Conservation (phyloP, 2,797 vertebrate genomes). For the Fistularia tabacaria region DNA sequence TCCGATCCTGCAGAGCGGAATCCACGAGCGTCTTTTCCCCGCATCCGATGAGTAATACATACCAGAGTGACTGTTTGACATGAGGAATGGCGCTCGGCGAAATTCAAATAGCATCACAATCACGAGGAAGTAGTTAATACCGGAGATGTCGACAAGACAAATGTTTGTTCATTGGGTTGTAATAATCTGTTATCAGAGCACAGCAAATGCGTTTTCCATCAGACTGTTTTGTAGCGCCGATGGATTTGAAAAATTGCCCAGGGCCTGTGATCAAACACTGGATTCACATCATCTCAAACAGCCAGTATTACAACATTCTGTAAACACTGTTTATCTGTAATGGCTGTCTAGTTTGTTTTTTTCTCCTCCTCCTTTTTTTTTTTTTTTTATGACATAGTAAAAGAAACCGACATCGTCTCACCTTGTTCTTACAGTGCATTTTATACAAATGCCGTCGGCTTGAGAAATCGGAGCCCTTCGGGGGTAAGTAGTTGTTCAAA, state of each 20-base stretch:
- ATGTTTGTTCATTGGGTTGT: slow-evolving; percentile 74
- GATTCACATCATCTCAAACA: slow-evolving; percentile 67
- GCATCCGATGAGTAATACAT: slow-evolving; percentile 36
- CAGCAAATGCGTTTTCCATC: slow-evolving; percentile 69
- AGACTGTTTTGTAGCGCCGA: slow-evolving; percentile 65
- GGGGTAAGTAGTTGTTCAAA: slow-evolving; percentile 53
- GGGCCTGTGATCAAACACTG: slow-evolving; percentile 70
- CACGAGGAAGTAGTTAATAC: slow-evolving; percentile 54
- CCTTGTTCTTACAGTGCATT: slow-evolving; percentile 32
- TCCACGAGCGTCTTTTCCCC: not conserved
- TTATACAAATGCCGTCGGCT: slow-evolving; percentile 52
- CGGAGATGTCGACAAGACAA: slow-evolving; percentile 72
- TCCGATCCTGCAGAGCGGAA: not conserved
- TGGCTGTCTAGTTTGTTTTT: slow-evolving; percentile 30
- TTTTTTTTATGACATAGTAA: slow-evolving; percentile 42
- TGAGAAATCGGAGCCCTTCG: slow-evolving; percentile 43
- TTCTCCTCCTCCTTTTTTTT: slow-evolving; percentile 9
- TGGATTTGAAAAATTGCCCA: slow-evolving; percentile 69
- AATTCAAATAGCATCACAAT: slow-evolving; percentile 61
- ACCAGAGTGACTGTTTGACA: slow-evolving; percentile 51
- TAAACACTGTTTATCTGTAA: slow-evolving; percentile 74
- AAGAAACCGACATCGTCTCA: slow-evolving; percentile 35
- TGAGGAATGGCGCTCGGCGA: slow-evolving; percentile 51
- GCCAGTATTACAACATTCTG: slow-evolving; percentile 68
- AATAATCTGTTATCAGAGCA: slow-evolving; percentile 74